A percentile compares a stretch with the other conserved stretches of the same genome.
phyloP scores from a whole-genome alignment of 2,113 vertebrate species.

The Tretioscincus oriximinensis region DNA sequence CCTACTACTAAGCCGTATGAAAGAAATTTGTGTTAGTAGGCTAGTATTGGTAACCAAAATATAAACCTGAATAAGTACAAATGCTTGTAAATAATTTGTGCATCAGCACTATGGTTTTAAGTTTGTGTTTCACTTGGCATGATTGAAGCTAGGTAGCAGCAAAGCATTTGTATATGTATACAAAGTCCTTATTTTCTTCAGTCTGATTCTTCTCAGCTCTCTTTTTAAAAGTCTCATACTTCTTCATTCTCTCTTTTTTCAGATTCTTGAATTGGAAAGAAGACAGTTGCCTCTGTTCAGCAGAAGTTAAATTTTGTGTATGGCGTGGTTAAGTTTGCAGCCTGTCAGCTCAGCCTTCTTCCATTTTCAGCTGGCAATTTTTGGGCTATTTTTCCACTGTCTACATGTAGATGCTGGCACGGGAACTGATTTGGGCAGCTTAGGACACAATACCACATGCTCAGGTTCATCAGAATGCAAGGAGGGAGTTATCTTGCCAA shows the following conservation, averaged over 20 bases:
- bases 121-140: neutral
- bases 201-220: constrained; percentile 64
- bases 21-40: neutral
- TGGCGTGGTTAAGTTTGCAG: constrained; percentile 93
- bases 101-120: neutral
- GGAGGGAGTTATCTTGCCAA: constrained; percentile 93
- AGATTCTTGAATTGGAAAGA: constrained; percentile 66
- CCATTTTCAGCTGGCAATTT: constrained; percentile 90
- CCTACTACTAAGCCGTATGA: neutral
- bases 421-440: constrained; percentile 75
- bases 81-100: constrained; percentile 22
- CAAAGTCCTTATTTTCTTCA: constrained; percentile 42
- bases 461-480: constrained; percentile 84
- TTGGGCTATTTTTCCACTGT: constrained; percentile 83
- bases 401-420: constrained; percentile 84
- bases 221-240: constrained; percentile 48
- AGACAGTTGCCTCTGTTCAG: constrained; percentile 66
- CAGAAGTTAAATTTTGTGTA: constrained; percentile 81
- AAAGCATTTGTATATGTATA: constrained; percentile 48
- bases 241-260: constrained; percentile 68
- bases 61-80: neutral
- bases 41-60: neutral
- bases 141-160: constrained; percentile 20
- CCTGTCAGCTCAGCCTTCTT: constrained; percentile 88
- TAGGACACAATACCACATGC: constrained; percentile 85